A percentile compares a stretch with the other conserved stretches of the same genome.
phyloP scores from a whole-genome alignment of 2,797 vertebrate genomes.

The Pangasius macronema region DNA sequence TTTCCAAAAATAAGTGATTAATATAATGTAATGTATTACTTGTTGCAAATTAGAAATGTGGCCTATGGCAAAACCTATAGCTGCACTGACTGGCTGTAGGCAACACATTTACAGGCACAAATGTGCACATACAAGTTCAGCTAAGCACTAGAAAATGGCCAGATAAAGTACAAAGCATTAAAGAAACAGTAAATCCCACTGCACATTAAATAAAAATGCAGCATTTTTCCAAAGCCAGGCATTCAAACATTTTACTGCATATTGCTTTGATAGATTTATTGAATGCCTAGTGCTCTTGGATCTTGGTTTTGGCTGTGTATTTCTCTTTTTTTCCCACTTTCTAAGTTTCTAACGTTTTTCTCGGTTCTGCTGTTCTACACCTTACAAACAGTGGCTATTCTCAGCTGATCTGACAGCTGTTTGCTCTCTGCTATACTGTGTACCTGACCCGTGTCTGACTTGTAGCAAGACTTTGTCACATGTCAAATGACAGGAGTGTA shows the following conservation, averaged over 20 bases:
- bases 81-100: background rate
- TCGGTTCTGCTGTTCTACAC: background rate
- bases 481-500: background rate
- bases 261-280: background rate
- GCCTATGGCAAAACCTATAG: background rate
- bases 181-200: background rate
- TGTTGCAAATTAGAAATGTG: background rate
- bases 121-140: background rate
- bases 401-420: background rate
- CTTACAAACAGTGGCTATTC: background rate
- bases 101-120: background rate
- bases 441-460: background rate
- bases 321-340: background rate
- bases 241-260: background rate
- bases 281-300: background rate
- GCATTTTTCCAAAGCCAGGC: background rate
- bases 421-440: background rate
- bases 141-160: background rate
- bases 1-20: constrained; percentile 13
- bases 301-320: background rate
- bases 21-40: background rate
- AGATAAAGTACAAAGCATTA: too few species aligned
- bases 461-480: background rate
- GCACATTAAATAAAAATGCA: background rate
- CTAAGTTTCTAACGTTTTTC: background rate